Evolutionary conservation across 2,797 vertebrate genomes (phyloP).

Genomic region (Hippopotamyrus pictus): DNA sequence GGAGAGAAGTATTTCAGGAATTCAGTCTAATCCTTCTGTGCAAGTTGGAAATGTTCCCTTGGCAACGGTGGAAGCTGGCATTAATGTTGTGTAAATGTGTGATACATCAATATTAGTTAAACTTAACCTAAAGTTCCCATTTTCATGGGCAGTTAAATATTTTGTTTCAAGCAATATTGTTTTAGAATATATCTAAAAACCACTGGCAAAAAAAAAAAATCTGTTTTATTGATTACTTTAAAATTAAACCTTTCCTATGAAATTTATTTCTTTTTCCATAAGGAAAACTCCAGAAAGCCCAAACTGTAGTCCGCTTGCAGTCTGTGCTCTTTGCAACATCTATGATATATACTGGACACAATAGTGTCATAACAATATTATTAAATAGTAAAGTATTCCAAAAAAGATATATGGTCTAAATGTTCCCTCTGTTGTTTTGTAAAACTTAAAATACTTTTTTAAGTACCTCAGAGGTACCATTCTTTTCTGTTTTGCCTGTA

Average conservation of each 20-base stretch:
- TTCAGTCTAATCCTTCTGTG: conserved; percentile 24
- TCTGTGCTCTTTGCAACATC: background rate
- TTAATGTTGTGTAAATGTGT: background rate
- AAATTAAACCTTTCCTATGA: background rate
- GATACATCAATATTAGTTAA: background rate
- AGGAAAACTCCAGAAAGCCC: background rate
- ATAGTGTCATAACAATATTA: background rate
- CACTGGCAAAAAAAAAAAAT: background rate
- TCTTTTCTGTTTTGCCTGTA: conserved; percentile 9
- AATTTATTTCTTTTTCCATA: background rate
- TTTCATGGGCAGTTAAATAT: background rate
- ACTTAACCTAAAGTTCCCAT: background rate
- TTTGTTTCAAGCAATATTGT: background rate
- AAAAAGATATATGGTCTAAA: background rate
- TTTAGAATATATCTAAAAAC: background rate
- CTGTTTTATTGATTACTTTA: background rate
- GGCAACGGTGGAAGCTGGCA: background rate
- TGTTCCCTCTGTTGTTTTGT: background rate
- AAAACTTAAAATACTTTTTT: background rate
- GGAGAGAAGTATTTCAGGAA: conserved; percentile 29
- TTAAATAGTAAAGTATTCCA: background rate
- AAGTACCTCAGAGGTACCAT: background rate
- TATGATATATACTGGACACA: background rate
- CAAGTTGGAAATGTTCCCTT: conserved; percentile 27
- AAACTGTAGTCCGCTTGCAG: background rate